Base-by-base conservation (phyloP, 2,888 invertebrate genomes). In the Pemphredon lugubris region DNA sequence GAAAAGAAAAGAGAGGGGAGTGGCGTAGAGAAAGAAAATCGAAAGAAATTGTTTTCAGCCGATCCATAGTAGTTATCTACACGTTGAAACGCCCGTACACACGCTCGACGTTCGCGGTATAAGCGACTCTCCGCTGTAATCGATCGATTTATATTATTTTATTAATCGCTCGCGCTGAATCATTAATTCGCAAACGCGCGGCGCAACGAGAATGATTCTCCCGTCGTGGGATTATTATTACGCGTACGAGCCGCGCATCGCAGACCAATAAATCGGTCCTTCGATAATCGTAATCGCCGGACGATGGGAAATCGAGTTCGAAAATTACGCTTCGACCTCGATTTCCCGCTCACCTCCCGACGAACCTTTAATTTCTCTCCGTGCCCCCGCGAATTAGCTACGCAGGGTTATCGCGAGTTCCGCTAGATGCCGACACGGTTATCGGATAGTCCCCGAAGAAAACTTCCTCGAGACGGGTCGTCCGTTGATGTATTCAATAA, bases 381-480 rank as follows among this genome's bases (percentile, higher is more conserved):
- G 14, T 14, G 11, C 2, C 47, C 54, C 39, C n/a, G 34, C 58
- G 57, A 64, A 72, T 69, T 54, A 77, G 57, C 42, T 37, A 73
- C 57, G 55, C 45, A 55, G 66, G 76, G 84, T 86, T 85, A 75
- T 34, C 42, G 26, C 44, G 47, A 18, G 45, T 58, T 44, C 86
- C 84, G 84, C 66, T 83, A 86, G 86, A 86, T 86, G 86, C 73
- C 86, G 77, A 45, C 83, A 86, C 84, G 14, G 37, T 84, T 81
- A 82, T 74, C 44, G 54, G 65, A 18, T 18, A 21, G n/a, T n/a
- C n/a, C n/a, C n/a, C n/a, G n/a, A n/a, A 54, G 39, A 54, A n/a
- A 21, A 50, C 16, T 34, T 23, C 34, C 16, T 63, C 16, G 21
- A 6, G 14, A 20, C 23, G 16, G n/a, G n/a, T n/a, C n/a, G n/a